phyloP scores from a whole-genome alignment of 2,113 vertebrate genomes.

The Oreochromis spilurus region DNA sequence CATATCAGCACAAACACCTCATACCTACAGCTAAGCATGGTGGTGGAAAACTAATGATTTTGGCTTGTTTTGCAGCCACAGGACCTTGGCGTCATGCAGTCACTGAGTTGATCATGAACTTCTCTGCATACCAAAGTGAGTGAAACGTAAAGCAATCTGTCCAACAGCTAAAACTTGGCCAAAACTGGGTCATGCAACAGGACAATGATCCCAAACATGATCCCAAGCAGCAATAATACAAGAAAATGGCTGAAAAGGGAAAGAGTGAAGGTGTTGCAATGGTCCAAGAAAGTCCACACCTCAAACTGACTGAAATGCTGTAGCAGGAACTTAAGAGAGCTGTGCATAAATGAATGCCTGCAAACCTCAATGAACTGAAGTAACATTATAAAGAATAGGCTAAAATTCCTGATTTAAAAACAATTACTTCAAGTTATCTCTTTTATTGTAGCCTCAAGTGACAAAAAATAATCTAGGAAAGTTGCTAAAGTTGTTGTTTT shows the following conservation, averaged over 20 bases:
- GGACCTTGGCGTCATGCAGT: background rate
- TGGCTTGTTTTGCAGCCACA: background rate
- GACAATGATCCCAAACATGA: background rate
- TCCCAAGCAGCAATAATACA: background rate
- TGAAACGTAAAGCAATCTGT: background rate
- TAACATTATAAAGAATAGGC: background rate
- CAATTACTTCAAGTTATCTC: background rate
- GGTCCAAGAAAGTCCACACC: background rate
- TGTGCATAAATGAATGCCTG: background rate
- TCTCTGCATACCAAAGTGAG: background rate
- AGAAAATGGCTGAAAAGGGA: background rate
- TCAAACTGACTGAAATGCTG: background rate
- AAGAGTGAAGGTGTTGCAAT: background rate
- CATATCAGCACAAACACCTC: background rate
- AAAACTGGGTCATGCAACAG: background rate
- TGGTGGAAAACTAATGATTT: background rate
- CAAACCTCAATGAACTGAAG: background rate
- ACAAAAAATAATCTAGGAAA: rapidly evolving
- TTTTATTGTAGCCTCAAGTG: background rate
- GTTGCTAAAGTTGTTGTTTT: background rate
- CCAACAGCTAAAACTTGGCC: background rate
- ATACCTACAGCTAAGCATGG: background rate
- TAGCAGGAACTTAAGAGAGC: background rate
- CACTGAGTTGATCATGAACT: background rate
- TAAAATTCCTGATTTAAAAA: background rate